Base-by-base conservation (phyloP, 2,888 invertebrate genomes). In the Drosophila lacicola region DNA sequence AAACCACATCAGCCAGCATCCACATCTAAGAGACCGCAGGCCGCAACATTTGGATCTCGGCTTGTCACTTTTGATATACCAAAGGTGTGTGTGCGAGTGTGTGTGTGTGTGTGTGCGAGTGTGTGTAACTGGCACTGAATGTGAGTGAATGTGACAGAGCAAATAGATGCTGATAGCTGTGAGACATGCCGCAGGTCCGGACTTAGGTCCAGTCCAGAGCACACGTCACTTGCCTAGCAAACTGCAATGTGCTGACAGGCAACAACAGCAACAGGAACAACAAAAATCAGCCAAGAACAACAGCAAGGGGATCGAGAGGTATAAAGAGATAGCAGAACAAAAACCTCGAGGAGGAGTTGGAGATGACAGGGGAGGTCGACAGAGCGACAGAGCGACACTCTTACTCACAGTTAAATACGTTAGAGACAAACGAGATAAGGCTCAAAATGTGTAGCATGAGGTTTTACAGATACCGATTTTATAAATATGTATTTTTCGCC, bases 161-260 rank as follows among this genome's bases (percentile, higher is more conserved):
- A 78, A 76, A 85, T 86, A 86, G 68, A 88, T 71, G 74, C 67
- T 86, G 87, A 88, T 85, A 73, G 76, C 78, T 70, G 42, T 74
- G 57, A 76, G 58, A 74, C 67, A 74, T 63, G 83, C 78, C 86
- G 78, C 75, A 68, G 78, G 88, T 80, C 55, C 51, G 54, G 57
- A 61, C 39, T 51, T 51, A 54, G 50, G 56, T 77, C 68, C 68
- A 66, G 65, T 66, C 51, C 80, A 58, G 29, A 73, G 74, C 69
- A 81, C 84, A 83, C 67, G 84, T 85, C 89, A 84, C 72, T 70
- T 70, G 70, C 65, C 70, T 65, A 61, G 69, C 58, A 60, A 64
- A 67, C 54, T 80, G 83, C 79, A 74, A 77, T 77, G 84, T 81
- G 76, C 88, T 85, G 85, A 85, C 85, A 87, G 84, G 63, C 85